phyloP scores from a whole-genome alignment of 2,797 vertebrate genomes.

The Otolemur crassicaudatus region DNA sequence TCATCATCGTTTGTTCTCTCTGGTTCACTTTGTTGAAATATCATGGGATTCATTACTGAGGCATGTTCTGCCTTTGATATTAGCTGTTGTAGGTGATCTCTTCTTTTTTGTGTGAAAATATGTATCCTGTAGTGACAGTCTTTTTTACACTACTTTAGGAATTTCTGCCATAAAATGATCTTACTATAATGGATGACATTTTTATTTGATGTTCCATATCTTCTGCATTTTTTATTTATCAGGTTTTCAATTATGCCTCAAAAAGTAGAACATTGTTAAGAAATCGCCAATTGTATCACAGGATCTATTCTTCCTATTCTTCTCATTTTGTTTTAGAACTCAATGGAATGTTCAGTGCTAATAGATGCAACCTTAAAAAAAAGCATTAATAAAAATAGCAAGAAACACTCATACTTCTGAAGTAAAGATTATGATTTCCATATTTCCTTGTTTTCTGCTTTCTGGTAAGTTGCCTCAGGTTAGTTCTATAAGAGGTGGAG shows the following conservation, averaged over 20 bases:
- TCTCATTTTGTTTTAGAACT: constrained; percentile 36
- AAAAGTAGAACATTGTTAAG: constrained; percentile 33
- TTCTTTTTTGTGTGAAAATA: not conserved
- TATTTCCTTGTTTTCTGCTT: constrained; percentile 9
- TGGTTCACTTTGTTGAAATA: constrained; percentile 1
- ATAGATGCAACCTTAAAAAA: constrained; percentile 28
- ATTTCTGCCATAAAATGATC: not conserved
- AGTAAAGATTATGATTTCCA: constrained; percentile 35
- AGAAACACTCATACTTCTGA: constrained; percentile 6
- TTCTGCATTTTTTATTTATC: constrained; percentile 37
- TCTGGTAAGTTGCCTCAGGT: constrained; percentile 4
- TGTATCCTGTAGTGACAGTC: not conserved
- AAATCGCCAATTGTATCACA: constrained; percentile 11
- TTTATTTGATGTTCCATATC: constrained; percentile 45
- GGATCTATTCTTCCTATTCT: not conserved
- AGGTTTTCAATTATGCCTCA: constrained; percentile 30
- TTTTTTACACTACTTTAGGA: not conserved
- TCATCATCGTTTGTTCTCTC: constrained; percentile 51
- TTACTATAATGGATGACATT: not conserved
- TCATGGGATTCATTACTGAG: constrained; percentile 47
- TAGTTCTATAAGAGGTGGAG: not conserved
- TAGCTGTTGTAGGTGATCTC: not conserved
- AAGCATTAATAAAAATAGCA: constrained; percentile 48
- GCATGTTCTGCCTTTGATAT: constrained; percentile 9
- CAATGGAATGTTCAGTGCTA: constrained; percentile 35